phyloP scores from a whole-genome alignment of 2,113 vertebrate species.

The Oryzias melastigma region DNA sequence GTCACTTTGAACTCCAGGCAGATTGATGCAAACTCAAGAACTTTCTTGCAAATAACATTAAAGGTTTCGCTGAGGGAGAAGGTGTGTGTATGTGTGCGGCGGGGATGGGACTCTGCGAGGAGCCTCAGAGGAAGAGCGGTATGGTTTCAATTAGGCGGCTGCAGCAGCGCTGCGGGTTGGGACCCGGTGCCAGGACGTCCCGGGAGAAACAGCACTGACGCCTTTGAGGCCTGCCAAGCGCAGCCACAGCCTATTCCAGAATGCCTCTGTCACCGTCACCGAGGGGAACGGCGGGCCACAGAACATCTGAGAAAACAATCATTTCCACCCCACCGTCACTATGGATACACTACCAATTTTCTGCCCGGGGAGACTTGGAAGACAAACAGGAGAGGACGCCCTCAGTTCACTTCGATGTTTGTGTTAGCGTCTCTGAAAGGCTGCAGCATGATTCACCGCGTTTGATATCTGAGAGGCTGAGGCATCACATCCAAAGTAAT shows the following conservation, averaged over 20 bases:
- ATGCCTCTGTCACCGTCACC: slow-evolving; percentile 76
- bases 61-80: slow-evolving; percentile 1
- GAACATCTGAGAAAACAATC: slow-evolving; percentile 84
- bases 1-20: slow-evolving; percentile 23
- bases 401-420: slow-evolving; percentile 11
- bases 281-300: slow-evolving; percentile 64
- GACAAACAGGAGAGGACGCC: slow-evolving; percentile 14
- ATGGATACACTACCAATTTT: slow-evolving; percentile 33
- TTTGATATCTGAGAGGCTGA: slow-evolving; percentile 13
- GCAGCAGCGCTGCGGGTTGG: slow-evolving; percentile 71
- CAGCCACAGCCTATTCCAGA: slow-evolving; percentile 69
- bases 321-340: slow-evolving; percentile 42
- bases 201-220: slow-evolving; percentile 76
- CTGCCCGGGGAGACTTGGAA: slow-evolving; percentile 20
- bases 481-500: neutral
- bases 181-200: slow-evolving; percentile 74
- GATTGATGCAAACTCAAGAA: slow-evolving; percentile 48
- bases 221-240: slow-evolving; percentile 75
- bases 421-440: slow-evolving; percentile 16
- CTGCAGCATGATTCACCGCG: slow-evolving; percentile 29
- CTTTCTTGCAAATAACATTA: slow-evolving; percentile 37
- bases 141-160: slow-evolving; percentile 71
- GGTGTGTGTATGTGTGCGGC: slow-evolving; percentile 12
- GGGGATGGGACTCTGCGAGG: slow-evolving; percentile 27
- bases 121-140: slow-evolving; percentile 34